phyloP scores from a whole-genome alignment of 2,888 invertebrate species.

The Tipula confusa region DNA sequence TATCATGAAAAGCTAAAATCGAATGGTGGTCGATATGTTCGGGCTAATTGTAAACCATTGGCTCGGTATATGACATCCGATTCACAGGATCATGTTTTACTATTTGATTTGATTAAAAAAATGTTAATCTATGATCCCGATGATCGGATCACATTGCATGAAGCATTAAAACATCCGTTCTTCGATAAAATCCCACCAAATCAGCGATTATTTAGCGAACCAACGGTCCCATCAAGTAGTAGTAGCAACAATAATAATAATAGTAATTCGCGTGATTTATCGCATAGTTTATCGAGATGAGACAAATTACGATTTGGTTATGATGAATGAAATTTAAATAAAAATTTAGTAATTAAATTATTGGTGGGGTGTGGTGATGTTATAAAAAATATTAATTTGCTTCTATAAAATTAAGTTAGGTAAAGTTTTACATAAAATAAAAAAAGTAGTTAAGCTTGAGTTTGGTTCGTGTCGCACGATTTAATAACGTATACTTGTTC shows the following conservation, averaged over 20 bases:
- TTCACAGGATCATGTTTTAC: conserved; percentile 83
- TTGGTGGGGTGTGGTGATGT: background rate
- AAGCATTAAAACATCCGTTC: conserved; percentile 89
- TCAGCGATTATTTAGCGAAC: conserved; percentile 66
- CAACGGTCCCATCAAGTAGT: conserved; percentile 42
- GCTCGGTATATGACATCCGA: conserved; percentile 87
- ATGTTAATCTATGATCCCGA: conserved; percentile 98
- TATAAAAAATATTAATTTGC: background rate
- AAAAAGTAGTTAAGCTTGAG: background rate
- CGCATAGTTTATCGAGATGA: conserved; percentile 54
- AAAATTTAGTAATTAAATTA: background rate
- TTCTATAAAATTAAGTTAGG: background rate
- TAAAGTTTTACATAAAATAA: background rate
- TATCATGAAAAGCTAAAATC: conserved; percentile 94
- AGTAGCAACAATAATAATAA: conserved; percentile 43
- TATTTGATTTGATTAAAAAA: conserved; percentile 90
- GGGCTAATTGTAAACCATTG: conserved; percentile 96
- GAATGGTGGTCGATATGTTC: conserved; percentile 93
- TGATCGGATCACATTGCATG: conserved; percentile 76
- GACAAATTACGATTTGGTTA: conserved; percentile 51
- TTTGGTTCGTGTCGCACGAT: background rate
- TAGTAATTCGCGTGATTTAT: conserved; percentile 55
- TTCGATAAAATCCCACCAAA: conserved; percentile 80
- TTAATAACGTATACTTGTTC: background rate
- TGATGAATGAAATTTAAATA: background rate